phyloP scores from a whole-genome alignment of 2,888 invertebrate species.

The Gerris lacustris region DNA sequence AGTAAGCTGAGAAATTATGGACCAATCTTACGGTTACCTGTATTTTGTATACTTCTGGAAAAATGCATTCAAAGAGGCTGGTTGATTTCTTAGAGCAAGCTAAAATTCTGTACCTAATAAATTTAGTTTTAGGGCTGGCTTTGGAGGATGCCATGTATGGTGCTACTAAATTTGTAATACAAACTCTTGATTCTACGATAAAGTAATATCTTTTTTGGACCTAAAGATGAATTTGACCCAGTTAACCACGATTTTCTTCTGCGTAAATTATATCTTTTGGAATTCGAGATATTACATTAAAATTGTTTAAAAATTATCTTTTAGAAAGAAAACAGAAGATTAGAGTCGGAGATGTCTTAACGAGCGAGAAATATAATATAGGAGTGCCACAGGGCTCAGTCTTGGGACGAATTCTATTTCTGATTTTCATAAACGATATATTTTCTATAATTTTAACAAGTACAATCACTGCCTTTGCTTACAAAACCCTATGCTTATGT shows the following conservation, averaged over 20 bases:
- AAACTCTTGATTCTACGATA: background rate
- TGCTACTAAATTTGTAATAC: background rate
- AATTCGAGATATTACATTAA: slow-evolving; percentile 8
- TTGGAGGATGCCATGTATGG: slow-evolving; percentile 14
- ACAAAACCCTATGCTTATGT: slow-evolving; percentile 11
- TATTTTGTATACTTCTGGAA: background rate
- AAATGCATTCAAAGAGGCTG: slow-evolving; percentile 13
- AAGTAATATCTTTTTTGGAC: slow-evolving; percentile 12
- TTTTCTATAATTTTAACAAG: slow-evolving; percentile 6
- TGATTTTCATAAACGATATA: slow-evolving; percentile 17
- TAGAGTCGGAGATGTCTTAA: background rate
- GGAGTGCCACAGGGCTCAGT: slow-evolving; percentile 14
- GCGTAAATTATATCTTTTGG: slow-evolving; percentile 14
- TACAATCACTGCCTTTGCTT: slow-evolving; percentile 12
- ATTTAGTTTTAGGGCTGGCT: slow-evolving; percentile 11
- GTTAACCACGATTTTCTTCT: slow-evolving; percentile 11
- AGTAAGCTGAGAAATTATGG: slow-evolving; percentile 16
- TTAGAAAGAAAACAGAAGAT: slow-evolving; percentile 14
- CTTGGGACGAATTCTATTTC: slow-evolving; percentile 14
- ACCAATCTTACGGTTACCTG: slow-evolving; percentile 13
- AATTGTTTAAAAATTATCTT: slow-evolving; percentile 19
- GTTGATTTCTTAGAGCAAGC: background rate
- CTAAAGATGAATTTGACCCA: slow-evolving; percentile 18
- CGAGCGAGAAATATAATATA: slow-evolving; percentile 5
- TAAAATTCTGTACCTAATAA: background rate